Conservation (phyloP, 2,888 invertebrate genomes). For the Monochamus alternatus region DNA sequence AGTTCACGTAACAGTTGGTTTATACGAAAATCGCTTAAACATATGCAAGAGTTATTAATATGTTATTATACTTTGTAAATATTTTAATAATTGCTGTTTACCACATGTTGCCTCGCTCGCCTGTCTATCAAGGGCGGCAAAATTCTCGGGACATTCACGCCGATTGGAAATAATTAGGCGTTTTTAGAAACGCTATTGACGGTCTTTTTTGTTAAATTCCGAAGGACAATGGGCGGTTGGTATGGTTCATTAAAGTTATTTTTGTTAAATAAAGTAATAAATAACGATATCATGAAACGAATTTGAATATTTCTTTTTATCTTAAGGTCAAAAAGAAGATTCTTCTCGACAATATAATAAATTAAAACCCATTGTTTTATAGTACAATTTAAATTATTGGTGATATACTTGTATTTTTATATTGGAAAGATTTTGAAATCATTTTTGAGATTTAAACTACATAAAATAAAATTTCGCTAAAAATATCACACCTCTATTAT, state of each 20-base stretch:
- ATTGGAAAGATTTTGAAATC: too few relatives aligned
- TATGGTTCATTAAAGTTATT: background rate
- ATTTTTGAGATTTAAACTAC: too few relatives aligned
- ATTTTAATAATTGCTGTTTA: slow-evolving; percentile 21
- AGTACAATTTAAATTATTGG: too few relatives aligned
- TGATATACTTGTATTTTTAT: too few relatives aligned
- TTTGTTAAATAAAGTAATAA: too few relatives aligned
- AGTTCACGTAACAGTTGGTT: slow-evolving; percentile 26
- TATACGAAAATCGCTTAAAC: slow-evolving; percentile 24
- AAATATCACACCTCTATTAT: too few relatives aligned
- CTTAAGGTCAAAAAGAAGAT: too few relatives aligned
- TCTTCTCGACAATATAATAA: too few relatives aligned
- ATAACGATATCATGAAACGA: too few relatives aligned
- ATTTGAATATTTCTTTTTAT: too few relatives aligned
- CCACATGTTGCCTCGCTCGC: slow-evolving; percentile 17
- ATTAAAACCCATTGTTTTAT: too few relatives aligned
- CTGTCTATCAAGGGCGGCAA: background rate
- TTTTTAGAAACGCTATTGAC: background rate
- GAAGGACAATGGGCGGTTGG: background rate
- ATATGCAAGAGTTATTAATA: slow-evolving; percentile 25
- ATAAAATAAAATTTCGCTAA: too few relatives aligned
- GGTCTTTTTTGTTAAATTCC: background rate
- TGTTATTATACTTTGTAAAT: slow-evolving; percentile 13
- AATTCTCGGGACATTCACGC: background rate
- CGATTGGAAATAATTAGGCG: background rate